Evolutionary conservation across 1,140 invertebrate species (phyloP), one percentile per base, ranked within the genome.

Genomic region (Scaptomyza hsui): DNA sequence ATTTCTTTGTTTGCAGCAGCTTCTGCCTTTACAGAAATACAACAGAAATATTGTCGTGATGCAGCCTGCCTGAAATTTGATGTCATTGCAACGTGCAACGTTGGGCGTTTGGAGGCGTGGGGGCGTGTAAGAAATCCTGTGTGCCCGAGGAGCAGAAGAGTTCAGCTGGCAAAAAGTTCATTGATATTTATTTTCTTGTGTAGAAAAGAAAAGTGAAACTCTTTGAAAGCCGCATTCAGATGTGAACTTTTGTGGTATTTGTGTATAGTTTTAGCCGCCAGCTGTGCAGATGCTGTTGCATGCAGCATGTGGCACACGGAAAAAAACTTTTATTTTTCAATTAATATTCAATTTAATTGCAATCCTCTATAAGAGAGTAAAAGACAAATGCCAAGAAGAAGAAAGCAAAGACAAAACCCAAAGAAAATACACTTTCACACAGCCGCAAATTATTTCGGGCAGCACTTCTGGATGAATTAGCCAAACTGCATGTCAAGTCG

Each of bases 271-370:
- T 37, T 59, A n/a, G 76, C 81, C 73, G 44, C 68, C 72, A 79
- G 73, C 77, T 68, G 64, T 64, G 65, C 39, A 60, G 41, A 15
- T 68, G 42, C 32, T 44, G 42, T 29, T 59, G 24, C 44, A n/a
- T 3, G 41, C 41, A 57, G 67, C 61, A 55, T 51, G 51, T 59
- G 63, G 57, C 57, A 29, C 2, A 7, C 26, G 9, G 1, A 26
- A 26, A 41, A 79, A 78, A 68, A 82, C 79, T 77, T 77, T 85
- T 86, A 68, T 56, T 77, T 80, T 81, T 81, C 77, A 86, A 85
- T 85, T 85, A 86, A 85, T 81, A 88, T 80, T 57, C 81, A 86
- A 85, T 86, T 86, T 86, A 85, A 86, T 76, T 85, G 76, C 62
- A 53, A 26, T 42, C 16, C 52, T 55, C 12, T 37, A 4, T n/a